A percentile compares a stretch with the other conserved stretches of the same genome.
Evolutionary conservation across 1,140 invertebrate genomes (phyloP).

Genomic region (Platyscapa corneri): DNA sequence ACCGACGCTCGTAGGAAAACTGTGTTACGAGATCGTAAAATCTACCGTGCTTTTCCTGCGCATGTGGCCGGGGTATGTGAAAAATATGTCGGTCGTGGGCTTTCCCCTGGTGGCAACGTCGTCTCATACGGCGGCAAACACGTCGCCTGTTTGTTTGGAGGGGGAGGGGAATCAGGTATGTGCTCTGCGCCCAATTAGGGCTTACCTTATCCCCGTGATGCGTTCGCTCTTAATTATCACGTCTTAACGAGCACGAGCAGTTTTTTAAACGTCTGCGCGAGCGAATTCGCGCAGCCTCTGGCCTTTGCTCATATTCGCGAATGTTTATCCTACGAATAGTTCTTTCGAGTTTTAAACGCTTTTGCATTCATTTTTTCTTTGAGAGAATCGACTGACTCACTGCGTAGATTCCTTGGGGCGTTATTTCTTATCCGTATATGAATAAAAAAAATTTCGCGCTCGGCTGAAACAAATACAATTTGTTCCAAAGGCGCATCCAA

Average conservation of each 20-base stretch:
- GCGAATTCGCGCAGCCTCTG: too few species aligned
- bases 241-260: not conserved
- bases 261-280: not conserved
- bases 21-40: not conserved
- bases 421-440: too few species aligned
- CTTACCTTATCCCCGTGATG: not conserved
- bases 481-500: too few species aligned
- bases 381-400: too few species aligned
- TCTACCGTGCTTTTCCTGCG: not conserved
- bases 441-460: too few species aligned
- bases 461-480: too few species aligned
- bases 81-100: constrained; percentile 9
- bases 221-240: not conserved
- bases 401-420: too few species aligned
- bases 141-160: not conserved
- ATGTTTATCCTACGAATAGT: too few species aligned
- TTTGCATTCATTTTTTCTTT: too few species aligned
- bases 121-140: not conserved
- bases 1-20: not conserved
- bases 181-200: not conserved
- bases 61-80: constrained; percentile 16
- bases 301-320: too few species aligned
- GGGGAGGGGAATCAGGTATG: not conserved
- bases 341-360: too few species aligned
- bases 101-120: not conserved